Base-by-base conservation (phyloP, 2,113 vertebrate species). In the Ceuthmochares aereus region DNA sequence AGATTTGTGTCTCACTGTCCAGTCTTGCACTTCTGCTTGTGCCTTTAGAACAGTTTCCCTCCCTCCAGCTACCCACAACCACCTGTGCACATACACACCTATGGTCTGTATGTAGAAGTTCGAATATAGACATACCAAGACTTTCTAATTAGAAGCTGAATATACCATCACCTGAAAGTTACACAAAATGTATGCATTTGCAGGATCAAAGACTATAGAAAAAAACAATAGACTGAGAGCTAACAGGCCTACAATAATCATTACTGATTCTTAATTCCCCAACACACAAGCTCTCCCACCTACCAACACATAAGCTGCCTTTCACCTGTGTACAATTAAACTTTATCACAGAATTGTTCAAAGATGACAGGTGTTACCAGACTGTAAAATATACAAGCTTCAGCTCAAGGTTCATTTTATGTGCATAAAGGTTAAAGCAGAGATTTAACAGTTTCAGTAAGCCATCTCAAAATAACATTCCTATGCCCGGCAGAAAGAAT, bases 201-300 rank as follows among this genome's bases (percentile, higher is more conserved):
- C 36, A 82, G n/a, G 42, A 69, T 26, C 23, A 70, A 78, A 82
- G 13, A 51, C 17, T 76, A 36, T 27, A 27, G 62, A 89, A 74
- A 19, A 49, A 26, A 12, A 27, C 0, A 0, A 45, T 12, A 20
- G 19, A 30, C 40, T 52, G 40, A 56, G 19, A 30, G 6, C 22
- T 45, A 63, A 36, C 25, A 87, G 30, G 19, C 43, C 49, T 87
- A 19, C 18, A 69, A 18, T 5, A 22, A 74, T 9, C 42, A 26
- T 7, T 70, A 78, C 21, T 15, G 12, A 55, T 68, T 11, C 6
- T 20, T 36, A 51, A 3, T 43, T 84, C 12, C 8, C 62, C 40
- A 69, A 82, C 23, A 81, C 3, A 51, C 6, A 34, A 74, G 26
- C 5, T 69, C 55, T 84, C 81, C 26, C 56, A n/a, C 43, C 8